Evolutionary conservation across 2,113 vertebrate genomes (phyloP).

Genomic region (Brienomyrus longianalis): DNA sequence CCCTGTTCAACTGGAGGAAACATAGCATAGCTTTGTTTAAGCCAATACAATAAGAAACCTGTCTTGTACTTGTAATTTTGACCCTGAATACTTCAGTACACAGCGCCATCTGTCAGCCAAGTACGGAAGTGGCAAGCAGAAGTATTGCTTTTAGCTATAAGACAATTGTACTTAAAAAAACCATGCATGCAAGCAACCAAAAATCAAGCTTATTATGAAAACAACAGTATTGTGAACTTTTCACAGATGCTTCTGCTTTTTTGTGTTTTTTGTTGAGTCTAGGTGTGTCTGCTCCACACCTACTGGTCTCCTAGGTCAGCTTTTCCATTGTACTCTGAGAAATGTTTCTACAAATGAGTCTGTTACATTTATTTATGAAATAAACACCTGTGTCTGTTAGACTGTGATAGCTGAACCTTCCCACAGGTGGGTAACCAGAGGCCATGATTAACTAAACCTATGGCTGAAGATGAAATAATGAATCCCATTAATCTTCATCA

Average conservation of each 20-base stretch:
- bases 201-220: background rate
- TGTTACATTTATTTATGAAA: conserved; percentile 23
- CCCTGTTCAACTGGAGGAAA: background rate
- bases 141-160: background rate
- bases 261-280: conserved; percentile 32
- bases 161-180: background rate
- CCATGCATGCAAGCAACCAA: background rate
- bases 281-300: conserved; percentile 46
- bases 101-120: background rate
- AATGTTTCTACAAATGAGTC: background rate
- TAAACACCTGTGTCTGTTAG: conserved; percentile 47
- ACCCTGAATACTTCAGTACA: background rate
- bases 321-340: background rate
- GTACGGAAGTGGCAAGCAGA: background rate
- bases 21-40: background rate
- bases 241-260: conserved; percentile 35
- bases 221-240: background rate
- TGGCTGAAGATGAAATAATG: background rate
- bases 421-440: background rate
- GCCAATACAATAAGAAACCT: background rate
- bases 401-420: background rate
- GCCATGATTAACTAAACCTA: background rate
- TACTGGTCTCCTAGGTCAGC: conserved; percentile 23
- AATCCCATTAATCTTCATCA: background rate
- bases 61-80: background rate